A percentile compares a stretch with the other conserved stretches of the same genome.
These are phyloP conservation scores for Ennomos erosarius DNA, from an alignment of 2,888 invertebrate genomes.

Conservation along the genomic window DNA sequence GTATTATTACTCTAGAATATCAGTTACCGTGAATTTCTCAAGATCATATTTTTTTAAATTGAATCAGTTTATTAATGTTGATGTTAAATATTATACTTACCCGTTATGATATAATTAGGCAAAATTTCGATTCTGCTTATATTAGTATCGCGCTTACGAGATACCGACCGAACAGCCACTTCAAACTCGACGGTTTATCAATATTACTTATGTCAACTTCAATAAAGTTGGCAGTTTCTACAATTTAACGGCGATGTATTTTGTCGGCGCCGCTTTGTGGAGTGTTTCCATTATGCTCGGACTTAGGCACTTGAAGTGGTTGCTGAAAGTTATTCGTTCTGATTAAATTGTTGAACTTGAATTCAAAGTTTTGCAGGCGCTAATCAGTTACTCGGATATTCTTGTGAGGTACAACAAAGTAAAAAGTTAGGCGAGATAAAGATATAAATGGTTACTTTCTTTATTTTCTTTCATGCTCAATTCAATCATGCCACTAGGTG, in stretches of 20 bases:
- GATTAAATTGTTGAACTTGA: constrained; percentile 10
- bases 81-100: too few relatives aligned
- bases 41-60: too few relatives aligned
- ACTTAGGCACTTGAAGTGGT: constrained; percentile 21
- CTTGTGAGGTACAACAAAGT: constrained; percentile 8
- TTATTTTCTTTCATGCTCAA: too few relatives aligned
- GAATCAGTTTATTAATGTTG: too few relatives aligned
- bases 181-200: constrained; percentile 61
- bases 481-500: too few relatives aligned
- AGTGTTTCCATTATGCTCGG: constrained; percentile 18
- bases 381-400: constrained; percentile 10
- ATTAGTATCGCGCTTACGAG: constrained; percentile 7
- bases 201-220: constrained; percentile 60
- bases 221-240: constrained; percentile 43
- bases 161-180: constrained; percentile 42
- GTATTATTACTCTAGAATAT: too few relatives aligned
- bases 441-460: too few relatives aligned
- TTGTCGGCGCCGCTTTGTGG: constrained; percentile 34
- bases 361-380: constrained; percentile 3
- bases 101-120: too few relatives aligned
- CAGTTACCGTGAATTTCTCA: too few relatives aligned
- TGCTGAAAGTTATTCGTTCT: constrained; percentile 20
- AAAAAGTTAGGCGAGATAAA: too few relatives aligned
- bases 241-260: constrained; percentile 25
- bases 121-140: background rate